Evolutionary conservation across 2,113 vertebrate genomes (phyloP), one percentile per base, ranked within the genome.

Genomic region (Epinephelus cyanopodus): DNA sequence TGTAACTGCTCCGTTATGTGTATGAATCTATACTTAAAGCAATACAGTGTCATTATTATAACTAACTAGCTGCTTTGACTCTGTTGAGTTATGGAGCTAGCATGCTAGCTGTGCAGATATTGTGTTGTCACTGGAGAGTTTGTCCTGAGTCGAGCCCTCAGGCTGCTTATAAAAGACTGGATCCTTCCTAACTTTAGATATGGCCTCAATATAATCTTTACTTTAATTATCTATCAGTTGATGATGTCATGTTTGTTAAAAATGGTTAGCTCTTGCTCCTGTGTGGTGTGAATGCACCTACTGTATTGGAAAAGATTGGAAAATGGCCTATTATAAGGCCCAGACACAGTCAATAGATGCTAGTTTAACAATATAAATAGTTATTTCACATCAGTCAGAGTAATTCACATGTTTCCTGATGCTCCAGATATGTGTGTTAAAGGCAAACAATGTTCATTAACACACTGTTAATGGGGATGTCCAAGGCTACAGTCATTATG

Each of bases 21-120:
- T 4, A 5, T 5, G 19, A n/a, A 11, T 37, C 4, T 42, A 42
- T 12, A 15, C n/a, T 11, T 7, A n/a, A 74, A 74, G 29, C 13
- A 53, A 10, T 21, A 10, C 2, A 0, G 1, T 67, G 13, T 52
- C 7, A 33, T 27, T 37, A 11, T 1, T 4, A 3, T 45, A 25
- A 37, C 14, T 12, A 45, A 18, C 7, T 14, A 14, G 1, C 4
- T 47, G 14, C 3, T 27, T 21, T 45, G 27, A 25, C 13, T 25
- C 3, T 64, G n/a, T 33, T 48, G 12, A 13, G 10, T 17, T 66
- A 13, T 33, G 19, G n/a, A 68, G 45, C 62, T 71, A 66, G 71
- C 68, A 71, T 68, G 52, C 9, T 86, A 77, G 29, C 80, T 73
- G 11, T 50, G 21, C 23, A 65, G 48, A 48, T 53, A 63, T 21